Conservation (phyloP, 2,113 vertebrate species). For the Nycticryphes semicollaris region DNA sequence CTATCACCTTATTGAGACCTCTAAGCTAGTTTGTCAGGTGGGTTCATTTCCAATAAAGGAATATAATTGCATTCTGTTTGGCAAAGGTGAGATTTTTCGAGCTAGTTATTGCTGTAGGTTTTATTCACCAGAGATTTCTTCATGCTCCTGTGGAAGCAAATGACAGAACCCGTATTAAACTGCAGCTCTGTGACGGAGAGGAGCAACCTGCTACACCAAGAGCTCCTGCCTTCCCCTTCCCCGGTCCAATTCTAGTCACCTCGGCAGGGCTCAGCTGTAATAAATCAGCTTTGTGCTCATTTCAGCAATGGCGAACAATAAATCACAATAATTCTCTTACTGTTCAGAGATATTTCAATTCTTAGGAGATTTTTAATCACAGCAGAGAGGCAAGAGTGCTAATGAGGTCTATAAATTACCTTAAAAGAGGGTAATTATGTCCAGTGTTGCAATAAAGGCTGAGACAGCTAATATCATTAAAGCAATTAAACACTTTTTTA, state of each 20-base stretch:
- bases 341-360: slow-evolving; percentile 71
- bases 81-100: background rate
- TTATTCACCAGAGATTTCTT: background rate
- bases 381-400: slow-evolving; percentile 78
- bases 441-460: slow-evolving; percentile 70
- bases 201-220: slow-evolving; percentile 4
- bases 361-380: slow-evolving; percentile 76
- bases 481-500: slow-evolving; percentile 77
- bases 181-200: background rate
- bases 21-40: background rate
- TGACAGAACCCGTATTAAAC: slow-evolving; percentile 43
- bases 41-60: slow-evolving; percentile 9
- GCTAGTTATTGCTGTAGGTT: background rate
- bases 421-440: slow-evolving; percentile 76
- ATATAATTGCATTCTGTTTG: slow-evolving; percentile 13
- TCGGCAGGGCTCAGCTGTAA: slow-evolving; percentile 47
- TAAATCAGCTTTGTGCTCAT: slow-evolving; percentile 65
- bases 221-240: slow-evolving; percentile 42
- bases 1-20: background rate
- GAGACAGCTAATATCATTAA: slow-evolving; percentile 76
- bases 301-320: slow-evolving; percentile 69
- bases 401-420: slow-evolving; percentile 86
- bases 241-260: slow-evolving; percentile 56
- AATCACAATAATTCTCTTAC: slow-evolving; percentile 71
- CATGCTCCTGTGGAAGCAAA: background rate